A percentile compares a stretch with the other conserved stretches of the same genome.
These are phyloP conservation scores for Xerus inauris DNA, from an alignment of 2,113 vertebrate species.

Conservation along the genomic window DNA sequence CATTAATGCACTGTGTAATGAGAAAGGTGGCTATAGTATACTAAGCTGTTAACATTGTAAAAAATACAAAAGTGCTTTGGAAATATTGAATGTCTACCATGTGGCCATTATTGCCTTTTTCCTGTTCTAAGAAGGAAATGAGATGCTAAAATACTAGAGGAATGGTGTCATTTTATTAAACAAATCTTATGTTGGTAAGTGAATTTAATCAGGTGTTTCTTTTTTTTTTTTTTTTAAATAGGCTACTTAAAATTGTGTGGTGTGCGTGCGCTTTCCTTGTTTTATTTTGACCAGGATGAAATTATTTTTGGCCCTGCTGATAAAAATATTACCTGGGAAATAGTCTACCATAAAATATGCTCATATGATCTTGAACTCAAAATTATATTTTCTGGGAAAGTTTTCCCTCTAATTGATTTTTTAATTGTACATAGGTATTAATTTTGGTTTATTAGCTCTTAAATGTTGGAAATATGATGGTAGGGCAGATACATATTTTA, in stretches of 20 bases:
- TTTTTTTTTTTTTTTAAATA: neutral
- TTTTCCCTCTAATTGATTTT: neutral
- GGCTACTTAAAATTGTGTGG: neutral
- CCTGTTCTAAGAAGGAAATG: slow-evolving; percentile 4
- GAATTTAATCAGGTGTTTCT: neutral
- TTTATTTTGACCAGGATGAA: neutral
- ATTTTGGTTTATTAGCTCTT: slow-evolving; percentile 27
- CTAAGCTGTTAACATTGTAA: slow-evolving; percentile 44
- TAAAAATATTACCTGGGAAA: slow-evolving; percentile 38
- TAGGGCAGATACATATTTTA: neutral
- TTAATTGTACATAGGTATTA: neutral
- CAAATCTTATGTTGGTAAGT: neutral
- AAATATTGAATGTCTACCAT: neutral
- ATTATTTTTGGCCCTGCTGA: neutral
- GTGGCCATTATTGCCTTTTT: neutral
- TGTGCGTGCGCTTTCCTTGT: neutral
- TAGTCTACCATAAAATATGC: neutral
- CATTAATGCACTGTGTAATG: neutral
- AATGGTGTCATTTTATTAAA: neutral
- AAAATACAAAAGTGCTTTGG: slow-evolving; percentile 13
- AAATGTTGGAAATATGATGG: neutral
- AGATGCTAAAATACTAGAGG: neutral
- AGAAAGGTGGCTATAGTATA: neutral
- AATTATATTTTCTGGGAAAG: slow-evolving; percentile 31
- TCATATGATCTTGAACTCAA: neutral